Base-by-base conservation (phyloP, 1,140 invertebrate genomes). In the Drosophila punjabiensis region DNA sequence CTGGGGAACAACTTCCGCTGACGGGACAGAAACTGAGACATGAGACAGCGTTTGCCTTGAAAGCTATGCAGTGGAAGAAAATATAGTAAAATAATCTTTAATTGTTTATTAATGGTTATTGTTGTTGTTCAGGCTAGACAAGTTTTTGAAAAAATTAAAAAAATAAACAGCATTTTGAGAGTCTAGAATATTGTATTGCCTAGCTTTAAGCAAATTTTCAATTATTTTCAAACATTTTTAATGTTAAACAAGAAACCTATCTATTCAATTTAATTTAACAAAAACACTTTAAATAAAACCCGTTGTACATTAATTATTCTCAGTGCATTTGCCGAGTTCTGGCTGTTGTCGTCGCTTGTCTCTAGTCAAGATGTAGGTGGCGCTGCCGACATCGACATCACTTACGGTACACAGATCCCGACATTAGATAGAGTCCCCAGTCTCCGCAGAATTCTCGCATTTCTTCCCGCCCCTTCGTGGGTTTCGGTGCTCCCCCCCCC, bases 331-430 rank as follows among this genome's bases (percentile, higher is more conserved):
- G n/a, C 28, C 30, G 18, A 41, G 48, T 47, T 78, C 55, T 78
- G 39, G 32, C 20, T 33, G 37, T 65, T 62, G 35, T 76, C 50
- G 48, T 68, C 47, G 37, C 59, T 65, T 79, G 48, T 68, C 76
- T 59, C 65, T 59, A 67, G 45, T 43, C 48, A 60, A 82, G 69
- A 85, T 90, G 86, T 89, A 89, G 85, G 85, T 89, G 85, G 86
- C 81, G 82, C 82, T 85, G 82, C 73, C 82, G 84, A 88, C 85
- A 81, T 81, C 85, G 69, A 88, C 81, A 88, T 83, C 82, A 82
- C 83, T 87, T 79, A 71, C 79, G 76, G 69, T 82, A 85, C 85
- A 89, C 69, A 88, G 85, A 89, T 89, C 75, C 67, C 58, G 64
- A 60, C 85, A 90, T 85, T 78, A 82, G 85, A 89, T 89, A 87